These are phyloP conservation scores for Caenorhabditis drosophilae DNA, from an alignment of 2,888 invertebrate species.

Conservation along the genomic window DNA sequence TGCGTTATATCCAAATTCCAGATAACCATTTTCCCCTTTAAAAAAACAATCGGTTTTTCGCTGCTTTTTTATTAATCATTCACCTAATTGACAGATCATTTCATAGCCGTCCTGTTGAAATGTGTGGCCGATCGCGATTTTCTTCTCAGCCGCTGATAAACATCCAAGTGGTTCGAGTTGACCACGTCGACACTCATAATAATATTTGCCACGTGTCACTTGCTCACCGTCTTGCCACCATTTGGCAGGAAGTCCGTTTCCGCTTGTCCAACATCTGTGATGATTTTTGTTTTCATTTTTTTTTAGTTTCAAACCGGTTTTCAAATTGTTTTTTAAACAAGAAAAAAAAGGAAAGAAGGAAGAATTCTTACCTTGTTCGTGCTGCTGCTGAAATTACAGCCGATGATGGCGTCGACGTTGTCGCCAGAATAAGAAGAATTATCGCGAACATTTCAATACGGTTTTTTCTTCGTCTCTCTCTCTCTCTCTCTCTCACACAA, in stretches of 20 bases:
- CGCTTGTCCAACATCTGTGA: slow-evolving; percentile 58
- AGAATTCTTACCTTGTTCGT: no score
- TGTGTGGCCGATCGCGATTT: slow-evolving; percentile 46
- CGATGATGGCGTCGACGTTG: no score
- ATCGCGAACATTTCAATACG: no score
- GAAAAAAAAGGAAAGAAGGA: no score
- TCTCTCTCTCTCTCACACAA: no score
- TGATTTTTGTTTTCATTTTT: neutral
- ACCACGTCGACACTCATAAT: slow-evolving; percentile 70
- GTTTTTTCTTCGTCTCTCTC: no score
- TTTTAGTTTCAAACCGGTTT: no score
- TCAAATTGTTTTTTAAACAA: no score
- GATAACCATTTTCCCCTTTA: slow-evolving; percentile 48
- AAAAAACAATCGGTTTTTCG: neutral
- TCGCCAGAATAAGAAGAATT: no score
- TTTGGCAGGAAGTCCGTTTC: slow-evolving; percentile 53
- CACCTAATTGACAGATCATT: slow-evolving; percentile 39
- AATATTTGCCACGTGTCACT: slow-evolving; percentile 66
- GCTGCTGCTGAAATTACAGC: no score
- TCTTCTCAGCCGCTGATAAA: slow-evolving; percentile 41
- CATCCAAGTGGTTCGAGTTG: slow-evolving; percentile 57
- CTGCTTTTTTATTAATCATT: no score
- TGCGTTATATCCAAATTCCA: slow-evolving; percentile 54
- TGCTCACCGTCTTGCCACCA: slow-evolving; percentile 58
- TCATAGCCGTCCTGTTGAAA: slow-evolving; percentile 55